phyloP scores from a whole-genome alignment of 2,888 invertebrate species.

The Trilocha varians region DNA sequence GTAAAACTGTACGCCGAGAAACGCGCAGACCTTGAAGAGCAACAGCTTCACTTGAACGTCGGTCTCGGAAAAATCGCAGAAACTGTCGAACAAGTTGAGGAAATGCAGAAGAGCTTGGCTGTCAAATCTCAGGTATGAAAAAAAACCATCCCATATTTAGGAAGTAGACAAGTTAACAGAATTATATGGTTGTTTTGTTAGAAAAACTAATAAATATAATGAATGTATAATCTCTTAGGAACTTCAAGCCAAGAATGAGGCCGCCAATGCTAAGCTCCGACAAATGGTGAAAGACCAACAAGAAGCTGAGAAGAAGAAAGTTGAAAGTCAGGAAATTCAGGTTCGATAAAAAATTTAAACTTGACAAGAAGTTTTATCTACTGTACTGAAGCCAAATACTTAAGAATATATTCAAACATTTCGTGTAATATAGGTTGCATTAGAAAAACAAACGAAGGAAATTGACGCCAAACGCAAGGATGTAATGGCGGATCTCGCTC shows the following conservation, averaged over 20 bases:
- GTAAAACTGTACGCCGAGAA: constrained; percentile 98
- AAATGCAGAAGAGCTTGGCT: constrained; percentile 98
- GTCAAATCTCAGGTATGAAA: constrained; percentile 87
- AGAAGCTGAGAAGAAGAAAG: constrained; percentile 99
- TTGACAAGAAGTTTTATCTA: too few relatives aligned
- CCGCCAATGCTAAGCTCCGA: constrained; percentile 98
- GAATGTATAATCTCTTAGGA: constrained; percentile 64
- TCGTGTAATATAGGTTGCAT: constrained; percentile 56
- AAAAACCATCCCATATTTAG: neutral
- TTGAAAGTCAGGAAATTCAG: constrained; percentile 97
- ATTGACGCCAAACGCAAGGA: constrained; percentile 94
- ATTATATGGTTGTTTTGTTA: too few relatives aligned
- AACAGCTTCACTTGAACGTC: constrained; percentile 98
- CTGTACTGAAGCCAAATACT: too few relatives aligned
- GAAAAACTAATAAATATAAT: too few relatives aligned
- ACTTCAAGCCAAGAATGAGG: constrained; percentile 97
- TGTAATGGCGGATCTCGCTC: constrained; percentile 96
- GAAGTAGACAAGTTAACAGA: too few relatives aligned
- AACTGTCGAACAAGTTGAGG: constrained; percentile 99
- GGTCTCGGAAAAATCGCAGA: constrained; percentile 99
- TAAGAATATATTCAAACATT: neutral
- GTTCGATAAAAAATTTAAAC: constrained; percentile 20
- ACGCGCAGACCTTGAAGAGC: constrained; percentile 97
- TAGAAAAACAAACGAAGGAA: constrained; percentile 91
- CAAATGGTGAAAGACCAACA: constrained; percentile 99